Conservation (phyloP, 2,797 vertebrate species). For the Anguilla anguilla region DNA sequence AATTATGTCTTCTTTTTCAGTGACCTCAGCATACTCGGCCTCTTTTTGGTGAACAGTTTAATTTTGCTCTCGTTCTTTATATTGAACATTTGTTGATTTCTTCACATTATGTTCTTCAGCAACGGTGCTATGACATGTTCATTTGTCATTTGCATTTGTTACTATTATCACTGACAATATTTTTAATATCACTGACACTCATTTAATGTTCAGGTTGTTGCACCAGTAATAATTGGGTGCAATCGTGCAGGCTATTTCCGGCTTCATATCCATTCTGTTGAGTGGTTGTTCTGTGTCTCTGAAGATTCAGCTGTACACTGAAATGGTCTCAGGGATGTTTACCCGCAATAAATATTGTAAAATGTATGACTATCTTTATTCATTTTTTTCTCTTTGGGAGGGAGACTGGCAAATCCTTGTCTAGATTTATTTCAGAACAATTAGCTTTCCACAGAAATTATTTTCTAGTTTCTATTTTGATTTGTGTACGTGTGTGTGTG, state of each 20-base stretch:
- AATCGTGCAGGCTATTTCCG: not conserved
- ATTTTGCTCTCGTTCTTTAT: not conserved
- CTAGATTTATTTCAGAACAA: not conserved
- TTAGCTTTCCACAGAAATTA: conserved; percentile 23
- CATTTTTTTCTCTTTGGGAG: conserved; percentile 5
- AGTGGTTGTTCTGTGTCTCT: not conserved
- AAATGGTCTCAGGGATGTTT: not conserved
- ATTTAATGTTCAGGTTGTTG: not conserved
- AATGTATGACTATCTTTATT: not conserved
- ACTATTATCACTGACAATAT: no score
- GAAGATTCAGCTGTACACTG: not conserved
- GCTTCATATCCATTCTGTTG: not conserved
- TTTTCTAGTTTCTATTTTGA: not conserved
- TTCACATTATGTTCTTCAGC: not conserved
- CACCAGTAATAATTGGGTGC: not conserved
- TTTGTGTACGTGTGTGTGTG: not conserved
- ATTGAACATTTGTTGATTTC: not conserved
- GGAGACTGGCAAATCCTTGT: not conserved
- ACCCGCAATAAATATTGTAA: not conserved
- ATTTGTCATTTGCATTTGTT: not conserved
- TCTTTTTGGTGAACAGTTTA: not conserved
- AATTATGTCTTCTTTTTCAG: not conserved
- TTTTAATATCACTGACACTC: no score
- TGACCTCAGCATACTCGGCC: not conserved
- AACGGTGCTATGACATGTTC: not conserved